These are phyloP conservation scores for Zosterops borbonicus DNA, from an alignment of 2,113 vertebrate genomes.

Conservation along the genomic window DNA sequence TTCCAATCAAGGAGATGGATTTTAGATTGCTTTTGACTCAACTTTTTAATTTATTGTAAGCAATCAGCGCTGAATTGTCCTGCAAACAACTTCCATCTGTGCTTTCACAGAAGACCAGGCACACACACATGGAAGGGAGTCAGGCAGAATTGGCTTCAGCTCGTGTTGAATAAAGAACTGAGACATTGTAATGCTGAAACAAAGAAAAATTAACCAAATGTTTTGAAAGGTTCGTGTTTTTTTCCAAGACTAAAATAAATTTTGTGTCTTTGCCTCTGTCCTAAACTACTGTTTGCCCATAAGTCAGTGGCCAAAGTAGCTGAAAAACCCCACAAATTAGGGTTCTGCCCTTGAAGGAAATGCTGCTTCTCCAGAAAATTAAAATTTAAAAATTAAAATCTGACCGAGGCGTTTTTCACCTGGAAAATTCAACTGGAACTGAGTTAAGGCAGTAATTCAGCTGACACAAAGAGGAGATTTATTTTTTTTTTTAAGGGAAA, in stretches of 20 bases:
- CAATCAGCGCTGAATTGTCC: neutral
- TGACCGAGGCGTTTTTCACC: neutral
- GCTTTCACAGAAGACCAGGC: neutral
- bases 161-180: neutral
- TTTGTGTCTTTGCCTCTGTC: neutral
- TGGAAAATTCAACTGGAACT: neutral
- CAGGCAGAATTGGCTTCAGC: neutral
- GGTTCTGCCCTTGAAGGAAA: neutral
- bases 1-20: neutral
- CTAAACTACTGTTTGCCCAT: neutral
- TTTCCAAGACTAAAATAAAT: neutral
- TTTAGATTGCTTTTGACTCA: neutral
- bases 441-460: neutral
- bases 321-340: neutral
- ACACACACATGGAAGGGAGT: neutral
- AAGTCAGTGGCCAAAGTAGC: neutral
- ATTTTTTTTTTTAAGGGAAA: neutral
- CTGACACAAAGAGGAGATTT: neutral
- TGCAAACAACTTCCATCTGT: neutral
- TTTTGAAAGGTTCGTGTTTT: neutral
- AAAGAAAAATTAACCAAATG: neutral
- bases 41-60: neutral
- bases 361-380: neutral
- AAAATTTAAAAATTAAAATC: neutral
- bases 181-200: neutral